phyloP scores from a whole-genome alignment of 2,888 invertebrate species.

The Drosophila imparisetae region DNA sequence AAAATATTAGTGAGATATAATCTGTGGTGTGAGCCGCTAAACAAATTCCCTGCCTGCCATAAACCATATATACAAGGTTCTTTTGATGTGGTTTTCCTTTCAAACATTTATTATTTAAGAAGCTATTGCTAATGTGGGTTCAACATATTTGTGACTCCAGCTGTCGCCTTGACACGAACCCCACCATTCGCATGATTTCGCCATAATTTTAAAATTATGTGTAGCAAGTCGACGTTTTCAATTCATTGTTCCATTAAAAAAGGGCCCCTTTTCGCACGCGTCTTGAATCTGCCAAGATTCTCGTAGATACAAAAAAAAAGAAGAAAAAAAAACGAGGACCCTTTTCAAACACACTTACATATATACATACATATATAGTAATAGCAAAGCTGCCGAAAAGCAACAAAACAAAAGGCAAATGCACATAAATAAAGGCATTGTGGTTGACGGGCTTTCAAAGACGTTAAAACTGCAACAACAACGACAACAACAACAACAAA shows the following conservation, averaged over 20 bases:
- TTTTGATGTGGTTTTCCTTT: background rate
- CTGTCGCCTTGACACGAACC: slow-evolving; percentile 28
- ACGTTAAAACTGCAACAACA: slow-evolving; percentile 42
- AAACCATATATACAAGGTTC: background rate
- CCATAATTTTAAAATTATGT: slow-evolving; percentile 52
- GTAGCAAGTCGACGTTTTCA: slow-evolving; percentile 46
- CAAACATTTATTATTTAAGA: background rate
- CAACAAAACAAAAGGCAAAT: slow-evolving; percentile 70
- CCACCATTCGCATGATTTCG: slow-evolving; percentile 50
- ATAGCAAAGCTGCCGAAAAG: slow-evolving; percentile 16
- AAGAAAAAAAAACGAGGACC: slow-evolving; percentile 47
- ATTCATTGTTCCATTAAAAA: slow-evolving; percentile 19
- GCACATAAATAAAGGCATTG: slow-evolving; percentile 73
- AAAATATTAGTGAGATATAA: background rate
- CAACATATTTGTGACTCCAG: slow-evolving; percentile 24
- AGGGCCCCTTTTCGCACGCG: background rate
- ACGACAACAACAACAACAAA: background rate
- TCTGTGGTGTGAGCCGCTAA: background rate
- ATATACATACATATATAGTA: slow-evolving; percentile 5
- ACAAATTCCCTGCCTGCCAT: background rate
- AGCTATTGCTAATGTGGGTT: background rate
- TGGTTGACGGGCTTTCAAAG: slow-evolving; percentile 64
- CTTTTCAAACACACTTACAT: slow-evolving; percentile 58
- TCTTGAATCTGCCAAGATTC: slow-evolving; percentile 5
- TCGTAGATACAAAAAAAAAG: background rate